phyloP scores from a whole-genome alignment of 2,113 vertebrate species.

The Grallaria varia region DNA sequence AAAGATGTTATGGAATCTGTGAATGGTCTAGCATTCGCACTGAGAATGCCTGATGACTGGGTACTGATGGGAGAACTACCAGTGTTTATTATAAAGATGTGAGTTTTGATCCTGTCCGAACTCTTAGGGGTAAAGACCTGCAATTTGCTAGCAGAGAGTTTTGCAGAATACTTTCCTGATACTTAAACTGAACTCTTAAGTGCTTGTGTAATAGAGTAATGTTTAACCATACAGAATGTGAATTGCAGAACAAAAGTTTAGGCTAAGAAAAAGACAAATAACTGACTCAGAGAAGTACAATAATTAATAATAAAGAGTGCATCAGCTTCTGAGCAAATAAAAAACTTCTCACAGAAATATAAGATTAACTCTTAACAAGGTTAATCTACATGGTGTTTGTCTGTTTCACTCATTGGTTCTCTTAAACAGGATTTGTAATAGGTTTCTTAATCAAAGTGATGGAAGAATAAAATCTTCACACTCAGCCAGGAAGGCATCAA shows the following conservation, averaged over 20 bases:
- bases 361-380: not conserved
- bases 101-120: not conserved
- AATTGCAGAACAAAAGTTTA: not conserved
- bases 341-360: not conserved
- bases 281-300: not conserved
- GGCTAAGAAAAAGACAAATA: not conserved
- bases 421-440: slow-evolving; percentile 34
- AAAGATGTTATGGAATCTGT: not conserved
- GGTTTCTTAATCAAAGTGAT: slow-evolving; percentile 69
- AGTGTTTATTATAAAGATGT: not conserved
- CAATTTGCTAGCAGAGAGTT: not conserved
- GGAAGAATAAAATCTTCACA: slow-evolving; percentile 66
- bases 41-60: not conserved
- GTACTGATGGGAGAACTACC: not conserved
- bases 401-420: slow-evolving; percentile 36
- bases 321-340: slow-evolving; percentile 7
- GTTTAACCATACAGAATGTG: not conserved
- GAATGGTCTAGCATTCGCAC: not conserved
- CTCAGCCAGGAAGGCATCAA: slow-evolving; percentile 67
- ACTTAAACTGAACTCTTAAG: not conserved
- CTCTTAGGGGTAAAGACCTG: not conserved
- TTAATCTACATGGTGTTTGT: not conserved
- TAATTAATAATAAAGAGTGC: not conserved
- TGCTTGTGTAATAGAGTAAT: not conserved
- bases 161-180: not conserved